phyloP scores from a whole-genome alignment of 2,888 invertebrate species.

The Brenthis daphne region DNA sequence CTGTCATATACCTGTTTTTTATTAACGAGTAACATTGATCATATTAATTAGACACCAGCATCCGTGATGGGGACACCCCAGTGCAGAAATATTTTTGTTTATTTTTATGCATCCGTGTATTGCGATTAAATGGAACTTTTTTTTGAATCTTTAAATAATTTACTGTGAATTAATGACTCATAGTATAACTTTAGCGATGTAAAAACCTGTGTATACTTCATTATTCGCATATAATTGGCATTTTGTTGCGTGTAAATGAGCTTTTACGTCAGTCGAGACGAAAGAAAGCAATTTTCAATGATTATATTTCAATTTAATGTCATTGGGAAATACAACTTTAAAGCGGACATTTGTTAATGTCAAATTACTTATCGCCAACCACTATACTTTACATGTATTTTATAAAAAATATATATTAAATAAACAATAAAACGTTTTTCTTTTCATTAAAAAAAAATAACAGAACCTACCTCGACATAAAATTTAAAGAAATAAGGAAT shows the following conservation, averaged over 20 bases:
- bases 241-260: slow-evolving; percentile 1
- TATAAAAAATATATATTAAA: no score
- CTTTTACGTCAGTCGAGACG: not conserved
- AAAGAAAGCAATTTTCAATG: not conserved
- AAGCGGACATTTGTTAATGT: no score
- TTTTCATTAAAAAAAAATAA: no score
- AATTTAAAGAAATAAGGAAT: no score
- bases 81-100: slow-evolving; percentile 16
- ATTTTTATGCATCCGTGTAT: slow-evolving; percentile 26
- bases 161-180: slow-evolving; percentile 3
- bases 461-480: no score
- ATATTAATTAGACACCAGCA: slow-evolving; percentile 24
- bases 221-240: slow-evolving; percentile 4
- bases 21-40: slow-evolving; percentile 8
- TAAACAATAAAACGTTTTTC: no score
- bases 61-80: slow-evolving; percentile 31
- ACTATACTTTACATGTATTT: no score
- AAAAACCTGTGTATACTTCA: slow-evolving; percentile 8
- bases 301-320: no score
- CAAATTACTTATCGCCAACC: no score
- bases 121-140: not conserved
- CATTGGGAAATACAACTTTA: no score
- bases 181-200: slow-evolving; percentile 3
- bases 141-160: not conserved
- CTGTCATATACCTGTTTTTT: not conserved